A percentile compares a stretch with the other conserved stretches of the same genome.
phyloP scores from a whole-genome alignment of 1,140 invertebrate genomes.

The Microvelia longipes region DNA sequence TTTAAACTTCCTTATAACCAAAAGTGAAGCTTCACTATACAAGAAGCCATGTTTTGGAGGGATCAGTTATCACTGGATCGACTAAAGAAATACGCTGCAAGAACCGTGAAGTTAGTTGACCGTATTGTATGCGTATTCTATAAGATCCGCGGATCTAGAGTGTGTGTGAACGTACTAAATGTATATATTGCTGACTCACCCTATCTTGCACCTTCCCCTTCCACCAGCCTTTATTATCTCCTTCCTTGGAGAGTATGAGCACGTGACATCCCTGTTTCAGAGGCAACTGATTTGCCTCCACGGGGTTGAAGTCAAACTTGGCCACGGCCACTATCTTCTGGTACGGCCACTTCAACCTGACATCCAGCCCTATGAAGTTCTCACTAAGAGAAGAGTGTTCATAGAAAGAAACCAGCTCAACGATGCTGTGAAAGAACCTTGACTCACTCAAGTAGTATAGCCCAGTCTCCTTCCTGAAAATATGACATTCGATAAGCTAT shows the following conservation, averaged over 20 bases:
- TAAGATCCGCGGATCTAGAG: too few species aligned
- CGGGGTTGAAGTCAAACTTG: slow-evolving; percentile 53
- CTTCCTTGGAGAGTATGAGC: slow-evolving; percentile 57
- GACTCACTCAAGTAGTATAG: slow-evolving; percentile 72
- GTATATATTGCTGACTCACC: too few species aligned
- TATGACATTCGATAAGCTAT: too few species aligned
- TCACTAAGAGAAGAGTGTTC: slow-evolving; percentile 72
- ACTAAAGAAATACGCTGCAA: too few species aligned
- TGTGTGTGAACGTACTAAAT: too few species aligned
- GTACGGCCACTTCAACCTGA: slow-evolving; percentile 57
- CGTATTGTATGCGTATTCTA: too few species aligned
- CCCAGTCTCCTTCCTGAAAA: slow-evolving; percentile 36
- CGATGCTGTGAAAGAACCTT: slow-evolving; percentile 75
- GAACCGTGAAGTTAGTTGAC: too few species aligned
- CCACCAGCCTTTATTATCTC: slow-evolving; percentile 67
- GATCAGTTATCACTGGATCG: too few species aligned
- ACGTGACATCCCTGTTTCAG: slow-evolving; percentile 62
- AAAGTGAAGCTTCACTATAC: too few species aligned
- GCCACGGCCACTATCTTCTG: slow-evolving; percentile 55
- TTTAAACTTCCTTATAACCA: too few species aligned
- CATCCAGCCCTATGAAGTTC: slow-evolving; percentile 76
- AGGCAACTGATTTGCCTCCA: slow-evolving; percentile 58
- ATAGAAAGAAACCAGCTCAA: slow-evolving; percentile 80
- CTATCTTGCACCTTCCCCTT: slow-evolving; percentile 52
- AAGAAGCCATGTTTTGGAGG: too few species aligned